Evolutionary conservation across 2,797 vertebrate species (phyloP), one percentile per base, ranked within the genome.

Genomic region (Echiichthys vipera): DNA sequence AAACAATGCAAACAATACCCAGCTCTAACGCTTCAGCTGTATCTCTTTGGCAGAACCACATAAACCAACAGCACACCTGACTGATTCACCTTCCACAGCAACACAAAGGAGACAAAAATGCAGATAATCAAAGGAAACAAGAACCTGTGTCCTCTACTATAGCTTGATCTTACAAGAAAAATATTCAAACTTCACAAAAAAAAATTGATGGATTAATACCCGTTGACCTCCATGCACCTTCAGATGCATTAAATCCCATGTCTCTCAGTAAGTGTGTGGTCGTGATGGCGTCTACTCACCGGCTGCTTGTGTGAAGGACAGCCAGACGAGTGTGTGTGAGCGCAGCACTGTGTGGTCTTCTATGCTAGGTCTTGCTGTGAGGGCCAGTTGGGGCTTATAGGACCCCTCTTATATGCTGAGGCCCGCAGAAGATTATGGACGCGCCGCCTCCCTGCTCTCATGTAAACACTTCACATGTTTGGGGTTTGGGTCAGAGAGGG

Each of bases 351-450:
- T 78, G 58, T 84, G 73, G 71, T 74, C n/a, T n/a, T 83, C 73
- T 88, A 81, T 58, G 77, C 90, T 90, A 73, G 78, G 84, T n/a
- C 83, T 92, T 78, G 74, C 85, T 93, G 74, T 93, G 84, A 83
- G 80, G 85, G 83, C 53, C 74, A 29, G 73, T 57, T 24, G 39
- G 14, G 34, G 73, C 76, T 88, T 76, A 89, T n/a, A 92, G 93
- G 92, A 88, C 82, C 64, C 64, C 77, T 90, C 70, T 93, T 94
- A 94, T 95, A 95, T 76, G 53, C 62, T 29, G 55, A 57, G 7
- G 32, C 43, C 50, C 20, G 32, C 91, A 92, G 91, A 83, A 84
- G 97, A 96, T 98, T 97, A 93, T 0, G 50, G 69, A 58, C 36
- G 82, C 85, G 3, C 88, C 83, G 57, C 82, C 90, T 73, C 78